These are phyloP conservation scores for Lagodon rhomboides DNA, from an alignment of 2,797 vertebrate species.

Conservation along the genomic window DNA sequence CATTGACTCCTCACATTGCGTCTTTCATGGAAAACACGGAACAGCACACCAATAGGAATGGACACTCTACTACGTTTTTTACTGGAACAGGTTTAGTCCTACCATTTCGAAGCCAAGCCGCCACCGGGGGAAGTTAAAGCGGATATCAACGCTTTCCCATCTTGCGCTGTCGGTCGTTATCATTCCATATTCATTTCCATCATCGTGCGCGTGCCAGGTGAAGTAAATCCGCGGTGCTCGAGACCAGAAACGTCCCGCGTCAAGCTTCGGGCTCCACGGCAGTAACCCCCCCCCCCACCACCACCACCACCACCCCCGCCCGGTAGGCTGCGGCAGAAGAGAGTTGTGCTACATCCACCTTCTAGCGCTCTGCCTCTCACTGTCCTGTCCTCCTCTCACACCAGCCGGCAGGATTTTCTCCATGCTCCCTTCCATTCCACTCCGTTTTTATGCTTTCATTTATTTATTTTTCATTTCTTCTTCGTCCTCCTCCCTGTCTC, in stretches of 20 bases:
- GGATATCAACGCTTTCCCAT: constrained; percentile 73
- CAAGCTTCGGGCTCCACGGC: constrained; percentile 65
- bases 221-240: constrained; percentile 74
- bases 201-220: constrained; percentile 67
- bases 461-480: background rate
- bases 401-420: no score
- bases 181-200: constrained; percentile 65
- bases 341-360: constrained; percentile 57
- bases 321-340: constrained; percentile 76
- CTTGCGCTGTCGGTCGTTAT: constrained; percentile 61
- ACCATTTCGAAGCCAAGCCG: constrained; percentile 79
- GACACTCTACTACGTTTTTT: constrained; percentile 24
- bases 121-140: constrained; percentile 71
- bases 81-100: constrained; percentile 67
- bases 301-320: background rate
- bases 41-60: constrained; percentile 46
- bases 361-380: background rate
- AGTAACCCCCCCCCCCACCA: constrained; percentile 21
- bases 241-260: constrained; percentile 78
- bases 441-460: background rate
- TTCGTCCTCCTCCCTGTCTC: background rate
- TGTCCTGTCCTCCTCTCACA: background rate
- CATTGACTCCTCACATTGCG: constrained; percentile 70
- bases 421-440: background rate
- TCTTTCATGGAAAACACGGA: constrained; percentile 63